Percentiles rank a stretch among this genome's conserved stretches.
These are phyloP conservation scores for Oncorhynchus clarkii DNA, from an alignment of 2,113 vertebrate species.

Conservation along the genomic window DNA sequence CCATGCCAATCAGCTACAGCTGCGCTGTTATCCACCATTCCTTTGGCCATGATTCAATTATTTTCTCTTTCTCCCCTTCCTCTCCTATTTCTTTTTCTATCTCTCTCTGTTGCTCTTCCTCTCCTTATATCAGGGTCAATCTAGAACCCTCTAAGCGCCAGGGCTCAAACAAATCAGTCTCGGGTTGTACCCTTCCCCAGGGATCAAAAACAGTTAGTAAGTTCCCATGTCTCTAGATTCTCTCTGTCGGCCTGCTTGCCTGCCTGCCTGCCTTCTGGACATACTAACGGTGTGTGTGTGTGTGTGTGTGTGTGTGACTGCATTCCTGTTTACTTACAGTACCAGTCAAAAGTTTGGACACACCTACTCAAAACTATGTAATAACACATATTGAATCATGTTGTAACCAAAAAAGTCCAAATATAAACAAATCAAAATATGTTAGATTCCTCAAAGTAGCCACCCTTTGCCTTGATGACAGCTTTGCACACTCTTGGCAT, in stretches of 20 bases:
- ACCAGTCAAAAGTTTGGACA: too few relatives aligned
- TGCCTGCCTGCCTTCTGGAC: conserved; percentile 3
- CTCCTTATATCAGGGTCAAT: conserved; percentile 83
- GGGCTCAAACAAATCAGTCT: conserved; percentile 94
- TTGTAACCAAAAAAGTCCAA: too few relatives aligned
- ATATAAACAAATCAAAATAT: too few relatives aligned
- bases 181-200: conserved; percentile 91
- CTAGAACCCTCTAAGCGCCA: conserved; percentile 97
- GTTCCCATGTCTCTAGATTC: conserved; percentile 71
- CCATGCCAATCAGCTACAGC: conserved; percentile 60
- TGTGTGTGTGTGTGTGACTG: neutral
- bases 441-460: too few relatives aligned
- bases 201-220: conserved; percentile 98
- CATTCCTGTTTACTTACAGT: too few relatives aligned
- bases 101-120: conserved; percentile 29
- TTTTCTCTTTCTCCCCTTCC: conserved; percentile 45
- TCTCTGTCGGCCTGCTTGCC: conserved; percentile 53
- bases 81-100: conserved; percentile 19
- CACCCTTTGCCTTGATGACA: too few relatives aligned
- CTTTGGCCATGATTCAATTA: conserved; percentile 54
- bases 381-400: too few relatives aligned
- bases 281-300: neutral
- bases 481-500: too few relatives aligned
- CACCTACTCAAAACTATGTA: too few relatives aligned
- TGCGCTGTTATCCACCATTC: conserved; percentile 59